A percentile compares a stretch with the other conserved stretches of the same genome.
Evolutionary conservation across 2,797 vertebrate genomes (phyloP).

Genomic region (Prionace glauca): DNA sequence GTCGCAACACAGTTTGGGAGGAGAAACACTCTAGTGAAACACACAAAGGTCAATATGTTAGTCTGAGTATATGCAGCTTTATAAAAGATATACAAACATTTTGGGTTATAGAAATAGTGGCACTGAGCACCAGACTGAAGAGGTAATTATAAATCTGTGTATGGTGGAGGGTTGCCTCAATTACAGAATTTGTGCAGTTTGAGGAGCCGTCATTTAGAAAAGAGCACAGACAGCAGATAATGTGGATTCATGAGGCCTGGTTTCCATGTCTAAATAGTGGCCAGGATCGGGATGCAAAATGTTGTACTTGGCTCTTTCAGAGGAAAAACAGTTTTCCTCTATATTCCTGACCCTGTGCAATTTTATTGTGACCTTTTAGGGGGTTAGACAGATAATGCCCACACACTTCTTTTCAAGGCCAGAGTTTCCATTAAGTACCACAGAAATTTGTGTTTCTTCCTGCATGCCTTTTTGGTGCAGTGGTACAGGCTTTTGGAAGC

Average conservation of each 20-base stretch:
- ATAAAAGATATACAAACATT: neutral
- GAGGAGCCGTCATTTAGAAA: neutral
- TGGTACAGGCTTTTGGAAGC: too few relatives aligned
- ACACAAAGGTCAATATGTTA: neutral
- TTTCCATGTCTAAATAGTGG: neutral
- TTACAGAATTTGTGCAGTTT: neutral
- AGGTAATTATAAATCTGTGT: neutral
- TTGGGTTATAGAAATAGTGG: neutral
- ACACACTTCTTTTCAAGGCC: too few relatives aligned
- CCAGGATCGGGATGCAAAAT: neutral
- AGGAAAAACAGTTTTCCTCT: neutral
- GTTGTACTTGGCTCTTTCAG: neutral
- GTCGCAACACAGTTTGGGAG: neutral
- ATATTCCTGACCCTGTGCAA: neutral
- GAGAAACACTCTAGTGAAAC: neutral
- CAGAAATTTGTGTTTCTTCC: too few relatives aligned
- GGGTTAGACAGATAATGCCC: neutral
- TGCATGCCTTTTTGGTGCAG: too few relatives aligned
- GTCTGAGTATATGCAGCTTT: neutral
- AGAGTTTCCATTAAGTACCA: too few relatives aligned
- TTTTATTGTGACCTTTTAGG: neutral
- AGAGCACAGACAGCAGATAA: neutral
- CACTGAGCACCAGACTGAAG: neutral
- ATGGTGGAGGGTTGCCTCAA: neutral
- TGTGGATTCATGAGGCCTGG: neutral